These are phyloP conservation scores for Laticauda laticaudata DNA, from an alignment of 2,113 vertebrate genomes.

Conservation along the genomic window DNA sequence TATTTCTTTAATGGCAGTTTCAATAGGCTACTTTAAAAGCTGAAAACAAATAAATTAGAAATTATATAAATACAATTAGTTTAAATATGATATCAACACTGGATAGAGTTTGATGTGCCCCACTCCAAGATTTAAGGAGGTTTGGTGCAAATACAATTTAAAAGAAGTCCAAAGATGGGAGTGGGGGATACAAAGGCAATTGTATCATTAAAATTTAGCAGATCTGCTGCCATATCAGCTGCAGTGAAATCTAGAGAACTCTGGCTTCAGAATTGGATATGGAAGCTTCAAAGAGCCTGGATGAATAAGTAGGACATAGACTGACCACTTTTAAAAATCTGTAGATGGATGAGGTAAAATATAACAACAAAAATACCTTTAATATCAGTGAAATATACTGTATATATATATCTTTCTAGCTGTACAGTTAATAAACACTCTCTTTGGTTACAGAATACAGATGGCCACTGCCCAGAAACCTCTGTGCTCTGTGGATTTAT, in stretches of 20 bases:
- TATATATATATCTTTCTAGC: background rate
- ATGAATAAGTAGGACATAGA: background rate
- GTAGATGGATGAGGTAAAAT: background rate
- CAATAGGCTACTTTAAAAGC: background rate
- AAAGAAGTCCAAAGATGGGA: background rate
- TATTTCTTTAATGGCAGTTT: background rate
- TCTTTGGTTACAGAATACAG: conserved; percentile 76
- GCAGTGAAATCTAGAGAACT: background rate
- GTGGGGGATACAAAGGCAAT: background rate
- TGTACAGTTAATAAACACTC: conserved; percentile 11
- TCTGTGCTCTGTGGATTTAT: conserved; percentile 95
- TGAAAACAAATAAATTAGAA: background rate
- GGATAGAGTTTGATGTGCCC: background rate
- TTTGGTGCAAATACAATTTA: background rate
- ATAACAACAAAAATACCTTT: background rate
- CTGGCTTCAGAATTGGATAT: background rate
- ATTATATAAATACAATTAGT: background rate
- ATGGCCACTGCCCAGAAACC: conserved; percentile 86
- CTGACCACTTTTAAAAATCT: background rate
- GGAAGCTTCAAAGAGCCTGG: background rate
- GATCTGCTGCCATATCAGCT: background rate
- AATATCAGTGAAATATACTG: background rate
- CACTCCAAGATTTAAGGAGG: background rate
- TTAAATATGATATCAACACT: background rate
- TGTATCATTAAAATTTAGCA: background rate